These are phyloP conservation scores for Thermophis baileyi DNA, from an alignment of 2,113 vertebrate genomes.

Conservation along the genomic window DNA sequence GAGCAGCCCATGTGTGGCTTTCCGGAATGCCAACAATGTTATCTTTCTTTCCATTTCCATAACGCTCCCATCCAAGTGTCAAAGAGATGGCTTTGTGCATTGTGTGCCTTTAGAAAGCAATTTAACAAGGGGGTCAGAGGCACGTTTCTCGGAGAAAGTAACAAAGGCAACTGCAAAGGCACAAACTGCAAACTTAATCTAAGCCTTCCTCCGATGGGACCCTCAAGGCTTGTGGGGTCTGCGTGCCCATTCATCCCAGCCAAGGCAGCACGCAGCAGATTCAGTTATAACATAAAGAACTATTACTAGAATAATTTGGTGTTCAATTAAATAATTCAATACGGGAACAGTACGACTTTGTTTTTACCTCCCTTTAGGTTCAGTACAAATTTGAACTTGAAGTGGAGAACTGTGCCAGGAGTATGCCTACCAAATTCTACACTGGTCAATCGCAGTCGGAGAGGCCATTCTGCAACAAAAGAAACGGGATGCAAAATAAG, in stretches of 20 bases:
- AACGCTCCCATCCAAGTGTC: conserved; percentile 16
- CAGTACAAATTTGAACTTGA: background rate
- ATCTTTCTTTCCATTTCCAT: conserved; percentile 49
- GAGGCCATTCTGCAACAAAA: background rate
- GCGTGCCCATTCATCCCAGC: background rate
- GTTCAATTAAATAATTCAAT: background rate
- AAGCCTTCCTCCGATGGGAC: background rate
- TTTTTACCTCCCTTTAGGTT: background rate
- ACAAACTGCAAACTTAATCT: background rate
- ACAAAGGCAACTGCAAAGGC: background rate
- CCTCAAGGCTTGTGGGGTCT: background rate
- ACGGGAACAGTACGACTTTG: background rate
- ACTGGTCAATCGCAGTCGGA: background rate
- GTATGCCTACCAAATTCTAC: background rate
- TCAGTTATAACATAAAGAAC: background rate
- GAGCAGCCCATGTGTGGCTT: conserved; percentile 21
- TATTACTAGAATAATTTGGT: background rate
- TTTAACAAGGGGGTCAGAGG: background rate
- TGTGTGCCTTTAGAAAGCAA: background rate
- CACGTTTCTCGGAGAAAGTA: background rate
- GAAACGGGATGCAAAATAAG: background rate
- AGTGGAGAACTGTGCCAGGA: background rate
- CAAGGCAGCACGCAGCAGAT: background rate
- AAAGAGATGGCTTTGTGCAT: conserved; percentile 18
- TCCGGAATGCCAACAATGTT: conserved; percentile 46